Evolutionary conservation across 1,140 invertebrate genomes (phyloP).

Genomic region (Atta colombica): DNA sequence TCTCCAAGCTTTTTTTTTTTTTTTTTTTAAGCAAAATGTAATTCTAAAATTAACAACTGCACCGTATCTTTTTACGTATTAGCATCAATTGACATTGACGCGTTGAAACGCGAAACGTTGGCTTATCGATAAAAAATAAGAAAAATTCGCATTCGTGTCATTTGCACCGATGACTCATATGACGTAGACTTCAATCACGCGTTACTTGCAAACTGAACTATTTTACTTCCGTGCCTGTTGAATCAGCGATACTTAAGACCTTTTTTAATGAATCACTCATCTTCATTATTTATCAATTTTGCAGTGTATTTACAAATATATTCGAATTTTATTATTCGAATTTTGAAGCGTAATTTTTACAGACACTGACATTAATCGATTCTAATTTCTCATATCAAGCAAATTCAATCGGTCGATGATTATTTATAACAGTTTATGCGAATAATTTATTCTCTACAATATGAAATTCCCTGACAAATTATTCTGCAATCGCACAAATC

Average conservation of each 20-base stretch:
- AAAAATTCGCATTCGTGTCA: conserved; percentile 46
- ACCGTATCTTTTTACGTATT: conserved; percentile 17
- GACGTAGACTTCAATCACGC: conserved; percentile 64
- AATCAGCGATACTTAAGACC: conserved; percentile 73
- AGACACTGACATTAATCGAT: neutral
- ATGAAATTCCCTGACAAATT: neutral
- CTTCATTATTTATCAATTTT: conserved; percentile 60
- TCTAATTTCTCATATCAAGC: neutral
- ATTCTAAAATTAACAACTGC: conserved; percentile 25
- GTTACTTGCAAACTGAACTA: conserved; percentile 50
- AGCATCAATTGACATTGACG: conserved; percentile 46
- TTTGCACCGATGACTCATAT: conserved; percentile 67
- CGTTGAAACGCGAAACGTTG: neutral
- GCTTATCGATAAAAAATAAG: conserved; percentile 32
- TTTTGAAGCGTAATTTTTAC: neutral
- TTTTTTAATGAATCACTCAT: conserved; percentile 75
- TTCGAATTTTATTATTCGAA: neutral
- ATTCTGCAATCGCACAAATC: neutral
- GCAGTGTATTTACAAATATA: neutral
- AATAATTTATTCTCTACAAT: neutral
- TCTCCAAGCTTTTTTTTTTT: neutral
- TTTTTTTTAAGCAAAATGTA: neutral
- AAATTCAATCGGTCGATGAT: neutral
- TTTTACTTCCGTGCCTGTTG: conserved; percentile 76
- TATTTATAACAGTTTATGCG: neutral